phyloP scores from a whole-genome alignment of 2,113 vertebrate genomes.

The Genyomyrus donnyi region DNA sequence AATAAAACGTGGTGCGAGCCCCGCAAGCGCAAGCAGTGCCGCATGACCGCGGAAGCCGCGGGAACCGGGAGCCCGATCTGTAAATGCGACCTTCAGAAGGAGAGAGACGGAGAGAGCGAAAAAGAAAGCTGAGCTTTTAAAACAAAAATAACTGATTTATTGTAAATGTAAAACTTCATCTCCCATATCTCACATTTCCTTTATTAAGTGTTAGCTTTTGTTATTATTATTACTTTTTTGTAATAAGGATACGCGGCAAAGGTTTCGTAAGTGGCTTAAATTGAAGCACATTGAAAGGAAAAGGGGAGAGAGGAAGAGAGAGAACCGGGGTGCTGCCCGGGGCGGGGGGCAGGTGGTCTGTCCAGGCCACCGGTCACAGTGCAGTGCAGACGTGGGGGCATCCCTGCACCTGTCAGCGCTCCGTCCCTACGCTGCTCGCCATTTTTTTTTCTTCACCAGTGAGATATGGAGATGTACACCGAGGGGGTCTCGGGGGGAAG shows the following conservation, averaged over 20 bases:
- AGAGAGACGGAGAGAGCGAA: neutral
- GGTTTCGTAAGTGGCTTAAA: neutral
- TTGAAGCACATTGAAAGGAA: neutral
- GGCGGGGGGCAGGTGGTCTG: neutral
- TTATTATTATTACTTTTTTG: neutral
- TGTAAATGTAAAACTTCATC: neutral
- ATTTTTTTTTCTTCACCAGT: neutral
- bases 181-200: neutral
- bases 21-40: neutral
- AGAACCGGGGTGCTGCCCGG: neutral
- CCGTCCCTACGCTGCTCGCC: neutral
- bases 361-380: neutral
- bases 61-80: constrained; percentile 18
- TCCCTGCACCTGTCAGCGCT: neutral
- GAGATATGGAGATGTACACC: constrained; percentile 2
- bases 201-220: neutral
- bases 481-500: neutral
- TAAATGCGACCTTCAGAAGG: neutral
- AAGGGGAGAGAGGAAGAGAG: neutral
- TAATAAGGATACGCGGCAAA: neutral
- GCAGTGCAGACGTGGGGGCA: neutral
- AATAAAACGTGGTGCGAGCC: neutral
- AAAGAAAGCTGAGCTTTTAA: neutral
- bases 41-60: constrained; percentile 18
- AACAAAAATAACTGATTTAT: neutral